A percentile compares a stretch with the other conserved stretches of the same genome.
These are phyloP conservation scores for Myzus persicae DNA, from an alignment of 1,140 invertebrate genomes.

Conservation along the genomic window DNA sequence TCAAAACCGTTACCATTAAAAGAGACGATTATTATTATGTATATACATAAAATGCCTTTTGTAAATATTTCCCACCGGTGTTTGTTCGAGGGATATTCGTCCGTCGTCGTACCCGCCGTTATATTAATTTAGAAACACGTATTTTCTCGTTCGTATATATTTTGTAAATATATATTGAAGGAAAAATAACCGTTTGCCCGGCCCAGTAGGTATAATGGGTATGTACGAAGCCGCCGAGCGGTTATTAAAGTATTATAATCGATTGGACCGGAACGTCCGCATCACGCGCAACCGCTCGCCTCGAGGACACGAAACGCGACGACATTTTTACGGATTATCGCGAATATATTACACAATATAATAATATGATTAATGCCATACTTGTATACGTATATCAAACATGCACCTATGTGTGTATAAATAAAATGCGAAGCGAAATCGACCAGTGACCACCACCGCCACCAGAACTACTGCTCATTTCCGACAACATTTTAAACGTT, in stretches of 20 bases:
- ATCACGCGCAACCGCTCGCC: too few relatives aligned
- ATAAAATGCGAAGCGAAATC: background rate
- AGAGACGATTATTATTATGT: background rate
- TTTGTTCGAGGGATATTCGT: slow-evolving; percentile 28
- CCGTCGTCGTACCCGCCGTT: background rate
- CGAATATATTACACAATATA: background rate
- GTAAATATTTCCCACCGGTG: slow-evolving; percentile 14
- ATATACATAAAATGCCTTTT: background rate
- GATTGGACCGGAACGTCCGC: background rate
- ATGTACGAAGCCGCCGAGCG: background rate
- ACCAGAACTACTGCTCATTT: background rate
- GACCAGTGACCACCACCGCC: too few relatives aligned
- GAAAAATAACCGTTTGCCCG: background rate
- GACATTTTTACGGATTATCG: slow-evolving; percentile 19
- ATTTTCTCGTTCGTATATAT: background rate
- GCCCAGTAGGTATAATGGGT: background rate
- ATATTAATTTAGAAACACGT: slow-evolving; percentile 34
- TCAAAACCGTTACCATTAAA: slow-evolving; percentile 1
- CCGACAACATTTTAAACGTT: background rate
- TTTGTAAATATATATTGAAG: background rate
- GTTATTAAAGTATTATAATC: slow-evolving; percentile 24
- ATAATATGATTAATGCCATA: background rate
- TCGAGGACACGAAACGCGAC: background rate
- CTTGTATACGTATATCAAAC: background rate
- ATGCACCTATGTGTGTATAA: background rate